Percentiles rank a stretch among this genome's conserved stretches.
Evolutionary conservation across 2,113 vertebrate genomes (phyloP).

Genomic region (Lipotes vexillifer): DNA sequence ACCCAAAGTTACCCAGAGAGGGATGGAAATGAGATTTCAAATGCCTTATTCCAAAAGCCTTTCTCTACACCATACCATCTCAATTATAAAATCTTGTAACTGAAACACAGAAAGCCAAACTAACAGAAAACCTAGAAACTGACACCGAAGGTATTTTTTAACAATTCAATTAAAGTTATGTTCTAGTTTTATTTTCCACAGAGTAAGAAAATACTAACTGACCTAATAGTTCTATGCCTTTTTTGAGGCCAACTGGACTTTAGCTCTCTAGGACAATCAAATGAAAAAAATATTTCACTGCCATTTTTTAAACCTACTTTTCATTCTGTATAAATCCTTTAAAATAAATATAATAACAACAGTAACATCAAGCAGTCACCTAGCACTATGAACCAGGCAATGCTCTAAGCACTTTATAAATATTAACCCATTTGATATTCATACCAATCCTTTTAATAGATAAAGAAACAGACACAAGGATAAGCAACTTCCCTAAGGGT

Average conservation of each 20-base stretch:
- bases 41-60: background rate
- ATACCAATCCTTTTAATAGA: background rate
- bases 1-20: background rate
- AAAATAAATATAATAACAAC: background rate
- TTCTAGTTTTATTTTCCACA: background rate
- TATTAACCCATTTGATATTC: background rate
- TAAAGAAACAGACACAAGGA: background rate
- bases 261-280: background rate
- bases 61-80: background rate
- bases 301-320: background rate
- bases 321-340: background rate
- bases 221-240: background rate
- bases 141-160: slow-evolving; percentile 4
- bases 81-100: background rate
- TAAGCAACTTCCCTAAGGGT: background rate
- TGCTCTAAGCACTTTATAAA: background rate
- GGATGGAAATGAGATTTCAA: background rate
- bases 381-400: background rate
- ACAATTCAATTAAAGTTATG: background rate
- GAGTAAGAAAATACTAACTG: background rate
- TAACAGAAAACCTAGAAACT: slow-evolving; percentile 11
- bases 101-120: background rate
- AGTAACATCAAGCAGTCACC: background rate
- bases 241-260: background rate
- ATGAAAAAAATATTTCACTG: background rate